Percentiles rank a stretch among this genome's conserved stretches.
Evolutionary conservation across 2,797 vertebrate genomes (phyloP).

Genomic region (Rhynchotus rufescens): DNA sequence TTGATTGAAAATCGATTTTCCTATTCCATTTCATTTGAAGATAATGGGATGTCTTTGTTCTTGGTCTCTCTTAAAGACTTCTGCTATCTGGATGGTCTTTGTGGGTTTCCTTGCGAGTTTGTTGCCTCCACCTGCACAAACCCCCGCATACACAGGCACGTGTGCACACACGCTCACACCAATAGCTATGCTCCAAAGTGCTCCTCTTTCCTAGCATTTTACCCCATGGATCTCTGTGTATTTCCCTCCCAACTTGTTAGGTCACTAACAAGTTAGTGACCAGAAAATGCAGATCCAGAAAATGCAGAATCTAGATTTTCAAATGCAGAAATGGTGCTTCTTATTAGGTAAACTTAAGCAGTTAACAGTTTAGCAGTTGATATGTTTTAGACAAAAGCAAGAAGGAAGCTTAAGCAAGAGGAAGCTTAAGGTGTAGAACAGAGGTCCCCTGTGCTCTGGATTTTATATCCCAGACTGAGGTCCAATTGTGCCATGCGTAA

Average conservation of each 20-base stretch:
- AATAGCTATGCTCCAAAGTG: not conserved
- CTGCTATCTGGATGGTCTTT: not conserved
- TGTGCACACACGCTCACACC: not conserved
- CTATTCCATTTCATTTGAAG: not conserved
- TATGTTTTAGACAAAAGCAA: not conserved
- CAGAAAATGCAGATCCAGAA: not conserved
- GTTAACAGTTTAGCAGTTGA: not conserved
- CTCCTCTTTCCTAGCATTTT: not conserved
- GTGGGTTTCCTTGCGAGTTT: not conserved
- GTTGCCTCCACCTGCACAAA: not conserved
- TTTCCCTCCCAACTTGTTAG: not conserved
- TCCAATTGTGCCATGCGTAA: not conserved
- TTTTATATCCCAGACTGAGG: not conserved
- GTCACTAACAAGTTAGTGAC: fast-evolving
- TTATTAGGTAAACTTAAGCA: not conserved
- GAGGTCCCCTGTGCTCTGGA: not conserved
- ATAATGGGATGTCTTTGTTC: not conserved
- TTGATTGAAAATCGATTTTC: not conserved
- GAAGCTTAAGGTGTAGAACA: not conserved
- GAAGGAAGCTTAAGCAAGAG: not conserved
- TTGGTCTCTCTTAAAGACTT: not conserved
- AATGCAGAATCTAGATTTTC: not conserved
- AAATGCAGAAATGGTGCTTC: not conserved
- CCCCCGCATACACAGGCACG: fast-evolving
- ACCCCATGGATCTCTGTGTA: not conserved